These are phyloP conservation scores for Rhopalosiphum maidis DNA, from an alignment of 1,140 invertebrate genomes.

Conservation along the genomic window DNA sequence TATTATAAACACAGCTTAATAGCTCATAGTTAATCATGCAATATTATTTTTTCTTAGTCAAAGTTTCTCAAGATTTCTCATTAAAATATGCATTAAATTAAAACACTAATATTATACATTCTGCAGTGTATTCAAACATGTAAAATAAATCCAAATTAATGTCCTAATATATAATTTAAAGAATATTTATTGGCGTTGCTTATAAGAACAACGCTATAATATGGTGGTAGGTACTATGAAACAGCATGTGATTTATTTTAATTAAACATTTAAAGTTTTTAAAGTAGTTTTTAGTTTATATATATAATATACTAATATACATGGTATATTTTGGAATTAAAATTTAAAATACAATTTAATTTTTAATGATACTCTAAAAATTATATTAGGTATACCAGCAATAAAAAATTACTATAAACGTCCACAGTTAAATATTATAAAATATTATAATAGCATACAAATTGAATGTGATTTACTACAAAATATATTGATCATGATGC, in stretches of 20 bases:
- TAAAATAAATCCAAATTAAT: slow-evolving; percentile 29
- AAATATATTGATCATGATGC: background rate
- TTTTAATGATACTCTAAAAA: background rate
- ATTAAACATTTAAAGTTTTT: slow-evolving; percentile 30
- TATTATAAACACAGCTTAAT: background rate
- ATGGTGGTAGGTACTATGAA: background rate
- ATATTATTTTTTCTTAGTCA: background rate
- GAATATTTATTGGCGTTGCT: slow-evolving; percentile 19
- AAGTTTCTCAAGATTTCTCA: slow-evolving; percentile 4
- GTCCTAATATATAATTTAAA: slow-evolving; percentile 21
- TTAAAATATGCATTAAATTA: slow-evolving; percentile 16
- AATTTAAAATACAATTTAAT: background rate
- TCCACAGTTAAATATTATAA: background rate
- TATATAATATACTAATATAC: background rate
- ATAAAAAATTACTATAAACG: background rate
- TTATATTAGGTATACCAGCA: background rate
- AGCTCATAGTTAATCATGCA: background rate
- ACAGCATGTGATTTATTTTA: background rate
- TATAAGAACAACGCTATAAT: background rate
- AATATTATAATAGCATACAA: background rate
- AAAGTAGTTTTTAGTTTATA: background rate
- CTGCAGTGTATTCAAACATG: background rate
- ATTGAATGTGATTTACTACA: background rate
- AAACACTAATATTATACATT: background rate
- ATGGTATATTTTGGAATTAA: background rate